Conservation (phyloP, 1,140 invertebrate species). For the Aphelinus atriplicis region DNA sequence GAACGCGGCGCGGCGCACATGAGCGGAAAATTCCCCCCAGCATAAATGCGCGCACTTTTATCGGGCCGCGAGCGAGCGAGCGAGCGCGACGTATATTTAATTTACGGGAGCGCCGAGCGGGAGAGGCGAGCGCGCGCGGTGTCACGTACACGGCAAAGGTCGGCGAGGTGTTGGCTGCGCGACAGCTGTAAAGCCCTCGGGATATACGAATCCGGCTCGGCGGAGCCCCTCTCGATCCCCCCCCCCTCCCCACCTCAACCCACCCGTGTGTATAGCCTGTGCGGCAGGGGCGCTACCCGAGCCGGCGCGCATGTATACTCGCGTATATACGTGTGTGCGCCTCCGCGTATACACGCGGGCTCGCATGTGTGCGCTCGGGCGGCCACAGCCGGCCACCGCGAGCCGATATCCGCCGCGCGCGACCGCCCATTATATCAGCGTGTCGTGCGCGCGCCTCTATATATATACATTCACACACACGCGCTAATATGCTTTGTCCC, state of each 20-base stretch:
- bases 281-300: no score
- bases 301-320: no score
- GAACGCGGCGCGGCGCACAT: background rate
- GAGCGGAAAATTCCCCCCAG: background rate
- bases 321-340: background rate
- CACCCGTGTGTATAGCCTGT: conserved; percentile 6
- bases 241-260: conserved; percentile 8
- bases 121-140: conserved; percentile 21
- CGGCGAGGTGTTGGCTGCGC: conserved; percentile 59
- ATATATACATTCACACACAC: no score
- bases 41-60: conserved; percentile 32
- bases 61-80: background rate
- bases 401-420: conserved; percentile 19
- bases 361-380: background rate
- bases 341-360: background rate
- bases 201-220: conserved; percentile 44
- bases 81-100: conserved; percentile 32
- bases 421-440: conserved; percentile 33
- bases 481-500: conserved; percentile 33
- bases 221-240: background rate
- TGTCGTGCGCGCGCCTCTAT: background rate
- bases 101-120: conserved; percentile 28
- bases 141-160: conserved; percentile 33
- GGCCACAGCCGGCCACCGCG: background rate
- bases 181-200: conserved; percentile 64